Conservation (phyloP, 2,888 invertebrate genomes). For the Stenolophus ochropezus region DNA sequence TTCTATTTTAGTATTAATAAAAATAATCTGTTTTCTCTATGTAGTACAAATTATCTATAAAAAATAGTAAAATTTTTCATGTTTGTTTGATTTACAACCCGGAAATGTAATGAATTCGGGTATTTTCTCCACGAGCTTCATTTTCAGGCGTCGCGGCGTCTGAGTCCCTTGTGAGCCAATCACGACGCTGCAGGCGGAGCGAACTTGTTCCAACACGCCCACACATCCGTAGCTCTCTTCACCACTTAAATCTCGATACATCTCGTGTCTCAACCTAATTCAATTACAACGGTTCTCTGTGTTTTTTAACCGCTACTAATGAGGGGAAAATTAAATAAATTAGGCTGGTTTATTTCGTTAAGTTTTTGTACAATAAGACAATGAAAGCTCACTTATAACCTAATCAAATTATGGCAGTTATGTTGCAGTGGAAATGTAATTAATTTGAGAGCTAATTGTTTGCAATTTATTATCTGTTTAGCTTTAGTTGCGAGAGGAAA, state of each 20-base stretch:
- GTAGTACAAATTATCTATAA: too few species aligned
- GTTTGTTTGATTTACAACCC: background rate
- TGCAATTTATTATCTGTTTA: background rate
- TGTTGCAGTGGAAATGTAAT: background rate
- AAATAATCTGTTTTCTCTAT: too few species aligned
- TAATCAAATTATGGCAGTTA: background rate
- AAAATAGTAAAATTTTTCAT: background rate
- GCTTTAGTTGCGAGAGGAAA: background rate
- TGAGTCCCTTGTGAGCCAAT: background rate
- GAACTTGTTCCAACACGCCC: background rate
- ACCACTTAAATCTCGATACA: background rate
- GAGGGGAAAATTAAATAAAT: background rate
- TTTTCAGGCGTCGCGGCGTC: background rate
- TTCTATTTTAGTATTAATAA: too few species aligned
- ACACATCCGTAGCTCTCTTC: background rate
- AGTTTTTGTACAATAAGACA: background rate
- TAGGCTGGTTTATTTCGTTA: background rate
- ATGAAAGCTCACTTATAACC: background rate
- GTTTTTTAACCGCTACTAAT: background rate
- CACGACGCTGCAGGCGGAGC: background rate
- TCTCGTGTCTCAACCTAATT: background rate
- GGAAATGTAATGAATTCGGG: background rate
- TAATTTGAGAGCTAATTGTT: background rate
- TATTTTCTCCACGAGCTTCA: background rate
- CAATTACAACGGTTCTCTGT: background rate